These are phyloP conservation scores for Diploscapter pachys DNA, from an alignment of 1,140 invertebrate genomes.

Conservation along the genomic window DNA sequence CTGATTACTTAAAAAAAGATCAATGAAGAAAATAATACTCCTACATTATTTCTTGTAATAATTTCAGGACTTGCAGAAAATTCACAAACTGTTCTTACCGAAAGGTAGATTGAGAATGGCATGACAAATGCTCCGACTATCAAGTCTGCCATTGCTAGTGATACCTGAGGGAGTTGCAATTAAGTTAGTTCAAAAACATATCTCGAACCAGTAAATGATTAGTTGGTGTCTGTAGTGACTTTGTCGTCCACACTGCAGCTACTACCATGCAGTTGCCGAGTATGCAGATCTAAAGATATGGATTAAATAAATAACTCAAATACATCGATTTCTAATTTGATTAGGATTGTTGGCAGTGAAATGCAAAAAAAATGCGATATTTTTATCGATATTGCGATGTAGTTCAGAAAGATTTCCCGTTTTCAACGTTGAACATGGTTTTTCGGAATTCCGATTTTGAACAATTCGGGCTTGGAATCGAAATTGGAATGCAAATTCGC, in stretches of 20 bases:
- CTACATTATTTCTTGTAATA: not conserved
- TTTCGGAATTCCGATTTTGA: no score
- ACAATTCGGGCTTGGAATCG: no score
- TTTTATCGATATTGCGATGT: no score
- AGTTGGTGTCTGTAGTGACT: constrained; percentile 53
- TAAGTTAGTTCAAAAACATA: not conserved
- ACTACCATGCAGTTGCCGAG: constrained; percentile 53
- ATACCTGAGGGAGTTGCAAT: constrained; percentile 10
- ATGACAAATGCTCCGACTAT: constrained; percentile 54
- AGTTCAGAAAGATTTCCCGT: no score
- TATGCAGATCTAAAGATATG: constrained; percentile 30
- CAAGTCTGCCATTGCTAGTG: constrained; percentile 55
- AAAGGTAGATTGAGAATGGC: constrained; percentile 57
- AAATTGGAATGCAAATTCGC: no score
- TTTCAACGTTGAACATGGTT: no score
- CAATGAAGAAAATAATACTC: not conserved
- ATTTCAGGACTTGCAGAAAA: no score
- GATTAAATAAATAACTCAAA: no score
- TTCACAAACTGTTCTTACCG: constrained; percentile 33
- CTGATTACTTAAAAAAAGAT: no score
- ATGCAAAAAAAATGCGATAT: no score
- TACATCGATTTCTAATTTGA: no score
- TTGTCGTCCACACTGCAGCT: constrained; percentile 55
- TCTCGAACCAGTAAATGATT: constrained; percentile 53
- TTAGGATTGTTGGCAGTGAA: no score